These are phyloP conservation scores for Cerastis rubricosa DNA, from an alignment of 2,888 invertebrate genomes.

Conservation along the genomic window DNA sequence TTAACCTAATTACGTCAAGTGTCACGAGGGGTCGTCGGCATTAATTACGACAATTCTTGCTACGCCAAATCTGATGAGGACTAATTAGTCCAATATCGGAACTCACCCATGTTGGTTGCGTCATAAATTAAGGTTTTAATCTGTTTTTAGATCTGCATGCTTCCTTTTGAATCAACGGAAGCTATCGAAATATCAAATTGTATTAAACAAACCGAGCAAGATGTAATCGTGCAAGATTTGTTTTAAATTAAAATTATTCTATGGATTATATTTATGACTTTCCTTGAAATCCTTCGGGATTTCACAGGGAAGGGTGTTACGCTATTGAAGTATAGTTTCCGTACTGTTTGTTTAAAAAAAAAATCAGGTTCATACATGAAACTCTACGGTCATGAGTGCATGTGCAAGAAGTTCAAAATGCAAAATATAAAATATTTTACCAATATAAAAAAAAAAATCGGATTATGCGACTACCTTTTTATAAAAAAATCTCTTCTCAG, in stretches of 20 bases:
- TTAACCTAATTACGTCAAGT: slow-evolving; percentile 86
- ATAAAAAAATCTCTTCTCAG: neutral
- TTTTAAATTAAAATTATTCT: neutral
- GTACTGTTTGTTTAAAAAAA: neutral
- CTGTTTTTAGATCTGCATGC: slow-evolving; percentile 17
- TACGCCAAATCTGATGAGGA: slow-evolving; percentile 76
- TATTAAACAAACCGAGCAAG: neutral
- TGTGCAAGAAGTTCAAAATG: too few species aligned
- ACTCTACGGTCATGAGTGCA: neutral
- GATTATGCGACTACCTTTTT: neutral
- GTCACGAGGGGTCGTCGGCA: slow-evolving; percentile 77
- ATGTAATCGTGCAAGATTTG: neutral
- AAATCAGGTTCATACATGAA: neutral
- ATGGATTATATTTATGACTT: neutral
- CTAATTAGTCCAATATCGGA: slow-evolving; percentile 71
- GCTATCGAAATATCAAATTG: neutral
- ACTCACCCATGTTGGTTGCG: slow-evolving; percentile 34
- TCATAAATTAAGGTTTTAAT: slow-evolving; percentile 34
- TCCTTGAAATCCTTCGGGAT: neutral
- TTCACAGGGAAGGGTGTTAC: neutral
- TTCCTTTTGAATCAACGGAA: neutral
- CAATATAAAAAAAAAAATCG: too few species aligned
- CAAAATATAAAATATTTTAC: too few species aligned
- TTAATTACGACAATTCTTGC: slow-evolving; percentile 79
- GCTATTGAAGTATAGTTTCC: neutral